Conservation (phyloP, 2,113 vertebrate genomes). For the Notarius lentiginosus region DNA sequence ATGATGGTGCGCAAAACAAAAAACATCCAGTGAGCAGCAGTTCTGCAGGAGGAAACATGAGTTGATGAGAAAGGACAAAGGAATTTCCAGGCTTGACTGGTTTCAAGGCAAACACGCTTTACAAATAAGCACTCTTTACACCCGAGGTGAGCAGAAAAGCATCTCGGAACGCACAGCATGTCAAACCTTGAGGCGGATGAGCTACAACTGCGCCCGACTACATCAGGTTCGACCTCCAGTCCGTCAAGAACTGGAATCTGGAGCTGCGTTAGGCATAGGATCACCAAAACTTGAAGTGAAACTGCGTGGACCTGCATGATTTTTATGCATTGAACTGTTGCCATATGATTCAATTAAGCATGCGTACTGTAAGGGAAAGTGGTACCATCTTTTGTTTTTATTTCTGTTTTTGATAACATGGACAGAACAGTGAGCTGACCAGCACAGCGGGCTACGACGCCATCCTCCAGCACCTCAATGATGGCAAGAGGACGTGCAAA, state of each 20-base stretch:
- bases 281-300: too few relatives aligned
- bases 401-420: constrained; percentile 15
- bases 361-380: neutral
- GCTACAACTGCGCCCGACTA: neutral
- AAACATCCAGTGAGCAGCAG: too few relatives aligned
- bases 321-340: neutral
- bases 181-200: too few relatives aligned
- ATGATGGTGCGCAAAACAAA: too few relatives aligned
- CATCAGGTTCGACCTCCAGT: neutral
- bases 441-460: constrained; percentile 84
- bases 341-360: too few relatives aligned
- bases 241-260: neutral
- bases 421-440: constrained; percentile 82
- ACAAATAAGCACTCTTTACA: neutral
- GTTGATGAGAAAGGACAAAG: neutral
- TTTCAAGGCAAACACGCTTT: too few relatives aligned
- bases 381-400: neutral
- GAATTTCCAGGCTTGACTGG: neutral
- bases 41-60: too few relatives aligned
- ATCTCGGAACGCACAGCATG: neutral
- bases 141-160: neutral
- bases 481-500: constrained; percentile 91
- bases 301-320: neutral
- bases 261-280: too few relatives aligned
- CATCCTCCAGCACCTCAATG: constrained; percentile 87